These are phyloP conservation scores for Huso huso DNA, from an alignment of 2,797 vertebrate genomes.

Conservation along the genomic window DNA sequence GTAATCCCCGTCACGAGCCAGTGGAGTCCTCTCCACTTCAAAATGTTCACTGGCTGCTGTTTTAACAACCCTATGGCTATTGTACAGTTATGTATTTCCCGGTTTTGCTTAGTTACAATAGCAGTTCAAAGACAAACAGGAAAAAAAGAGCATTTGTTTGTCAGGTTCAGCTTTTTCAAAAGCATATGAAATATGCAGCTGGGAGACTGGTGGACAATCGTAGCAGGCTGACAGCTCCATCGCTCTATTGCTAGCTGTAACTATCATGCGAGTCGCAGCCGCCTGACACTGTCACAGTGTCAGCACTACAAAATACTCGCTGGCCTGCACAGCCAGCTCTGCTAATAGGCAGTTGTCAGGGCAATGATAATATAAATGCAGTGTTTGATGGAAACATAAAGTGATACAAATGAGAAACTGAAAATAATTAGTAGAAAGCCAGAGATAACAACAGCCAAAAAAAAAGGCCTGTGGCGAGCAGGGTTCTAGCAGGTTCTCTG, in stretches of 20 bases:
- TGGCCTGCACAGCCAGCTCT: conserved; percentile 38
- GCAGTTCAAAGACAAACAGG: too few species aligned
- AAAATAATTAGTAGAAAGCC: conserved; percentile 49
- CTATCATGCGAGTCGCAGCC: conserved; percentile 44
- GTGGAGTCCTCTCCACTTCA: conserved; percentile 2
- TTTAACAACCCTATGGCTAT: too few species aligned
- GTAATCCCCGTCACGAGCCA: background rate
- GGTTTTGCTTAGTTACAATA: too few species aligned
- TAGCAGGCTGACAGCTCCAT: conserved; percentile 10
- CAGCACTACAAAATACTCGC: conserved; percentile 51
- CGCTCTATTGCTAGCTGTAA: background rate
- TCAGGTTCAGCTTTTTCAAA: background rate
- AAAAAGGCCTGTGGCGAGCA: conserved; percentile 16
- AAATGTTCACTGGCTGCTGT: background rate
- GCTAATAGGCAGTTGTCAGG: conserved; percentile 66
- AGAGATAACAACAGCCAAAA: conserved; percentile 17
- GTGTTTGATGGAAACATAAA: conserved; percentile 58
- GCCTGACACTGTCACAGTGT: conserved; percentile 59
- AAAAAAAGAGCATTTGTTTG: background rate
- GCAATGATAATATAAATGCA: conserved; percentile 63
- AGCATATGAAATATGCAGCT: background rate
- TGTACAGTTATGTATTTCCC: too few species aligned
- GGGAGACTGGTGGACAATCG: background rate
- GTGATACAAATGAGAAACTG: conserved; percentile 44
- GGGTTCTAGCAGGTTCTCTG: background rate